Conservation (phyloP, 1,140 invertebrate genomes). For the Atta texana region DNA sequence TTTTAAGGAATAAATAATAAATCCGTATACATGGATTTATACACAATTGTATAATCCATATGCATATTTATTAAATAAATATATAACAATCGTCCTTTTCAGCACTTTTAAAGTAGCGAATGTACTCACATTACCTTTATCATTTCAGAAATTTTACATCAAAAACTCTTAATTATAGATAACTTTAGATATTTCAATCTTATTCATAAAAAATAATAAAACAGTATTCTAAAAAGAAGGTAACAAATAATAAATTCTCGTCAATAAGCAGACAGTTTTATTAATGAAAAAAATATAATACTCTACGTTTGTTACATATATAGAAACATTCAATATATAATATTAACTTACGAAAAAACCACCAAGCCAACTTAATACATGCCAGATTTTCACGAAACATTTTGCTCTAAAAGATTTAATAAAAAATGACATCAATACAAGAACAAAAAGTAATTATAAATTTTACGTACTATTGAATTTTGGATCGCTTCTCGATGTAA, state of each 20-base stretch:
- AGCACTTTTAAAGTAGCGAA: not conserved
- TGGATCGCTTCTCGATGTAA: slow-evolving; percentile 89
- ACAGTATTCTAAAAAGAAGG: not conserved
- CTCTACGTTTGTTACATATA: not conserved
- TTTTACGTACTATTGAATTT: slow-evolving; percentile 85
- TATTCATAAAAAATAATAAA: not conserved
- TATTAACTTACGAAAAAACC: not conserved
- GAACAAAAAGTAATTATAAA: too few species aligned
- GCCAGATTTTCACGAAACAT: not conserved
- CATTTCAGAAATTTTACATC: not conserved
- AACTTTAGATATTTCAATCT: not conserved
- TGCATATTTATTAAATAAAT: slow-evolving; percentile 50
- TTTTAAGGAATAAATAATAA: not conserved
- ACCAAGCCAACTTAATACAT: too few species aligned
- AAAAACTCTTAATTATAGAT: not conserved
- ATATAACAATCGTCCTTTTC: not conserved
- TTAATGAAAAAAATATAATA: not conserved
- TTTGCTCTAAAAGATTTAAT: not conserved
- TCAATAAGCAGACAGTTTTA: not conserved
- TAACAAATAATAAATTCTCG: not conserved
- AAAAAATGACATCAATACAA: not conserved
- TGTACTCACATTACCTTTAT: not conserved
- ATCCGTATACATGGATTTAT: not conserved
- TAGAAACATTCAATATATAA: not conserved
- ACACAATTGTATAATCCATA: slow-evolving; percentile 23